Percentiles rank a stretch among this genome's conserved stretches.
Conservation (phyloP, 1,140 invertebrate genomes). For the Prorops nasuta region DNA sequence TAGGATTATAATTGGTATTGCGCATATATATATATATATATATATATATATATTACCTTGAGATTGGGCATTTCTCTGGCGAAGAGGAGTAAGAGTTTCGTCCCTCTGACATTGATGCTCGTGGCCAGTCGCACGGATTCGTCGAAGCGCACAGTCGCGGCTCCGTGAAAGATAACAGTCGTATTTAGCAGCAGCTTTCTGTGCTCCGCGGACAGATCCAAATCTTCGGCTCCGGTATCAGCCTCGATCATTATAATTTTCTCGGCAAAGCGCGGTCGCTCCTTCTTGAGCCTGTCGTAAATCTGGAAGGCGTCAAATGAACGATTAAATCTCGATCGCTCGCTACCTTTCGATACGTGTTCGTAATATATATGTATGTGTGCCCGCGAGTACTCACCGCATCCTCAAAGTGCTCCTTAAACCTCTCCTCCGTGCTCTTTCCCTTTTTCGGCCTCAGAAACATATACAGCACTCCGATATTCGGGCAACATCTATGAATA, state of each 20-base stretch:
- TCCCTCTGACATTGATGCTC: constrained; percentile 64
- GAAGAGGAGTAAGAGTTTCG: constrained; percentile 61
- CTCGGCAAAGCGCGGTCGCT: constrained; percentile 45
- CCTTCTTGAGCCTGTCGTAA: constrained; percentile 53
- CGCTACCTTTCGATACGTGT: no score
- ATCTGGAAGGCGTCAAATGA: constrained; percentile 47
- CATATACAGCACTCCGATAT: constrained; percentile 65
- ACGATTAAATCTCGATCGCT: no score
- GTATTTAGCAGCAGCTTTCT: constrained; percentile 52
- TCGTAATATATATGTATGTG: no score
- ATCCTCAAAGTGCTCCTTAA: constrained; percentile 60
- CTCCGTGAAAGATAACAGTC: constrained; percentile 80
- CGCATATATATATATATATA: no score
- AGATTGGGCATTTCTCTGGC: constrained; percentile 66
- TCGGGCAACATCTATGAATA: constrained; percentile 64
- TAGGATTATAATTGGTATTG: no score
- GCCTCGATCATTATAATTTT: constrained; percentile 64
- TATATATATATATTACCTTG: constrained; percentile 60
- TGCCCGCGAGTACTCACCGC: no score
- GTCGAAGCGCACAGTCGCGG: constrained; percentile 88
- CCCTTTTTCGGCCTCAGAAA: constrained; percentile 71
- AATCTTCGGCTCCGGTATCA: constrained; percentile 58
- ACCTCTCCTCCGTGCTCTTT: constrained; percentile 59
- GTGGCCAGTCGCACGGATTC: constrained; percentile 69
- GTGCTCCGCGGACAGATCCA: constrained; percentile 61